These are phyloP conservation scores for Tetramorium simillimum DNA, from an alignment of 1,140 invertebrate genomes.

Conservation along the genomic window DNA sequence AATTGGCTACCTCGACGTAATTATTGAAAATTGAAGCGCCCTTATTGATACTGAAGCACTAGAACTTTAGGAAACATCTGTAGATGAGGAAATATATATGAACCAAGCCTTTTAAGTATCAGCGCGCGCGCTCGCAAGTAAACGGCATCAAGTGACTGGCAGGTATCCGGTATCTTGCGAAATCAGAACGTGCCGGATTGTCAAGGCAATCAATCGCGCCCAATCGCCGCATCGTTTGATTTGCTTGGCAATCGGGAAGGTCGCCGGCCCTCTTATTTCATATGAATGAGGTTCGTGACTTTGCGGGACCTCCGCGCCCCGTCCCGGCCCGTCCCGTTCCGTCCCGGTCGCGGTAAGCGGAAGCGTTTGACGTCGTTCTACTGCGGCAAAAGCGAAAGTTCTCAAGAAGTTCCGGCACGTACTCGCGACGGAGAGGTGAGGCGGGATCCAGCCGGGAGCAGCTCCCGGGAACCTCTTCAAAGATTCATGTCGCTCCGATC, in stretches of 20 bases:
- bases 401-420: conserved; percentile 51
- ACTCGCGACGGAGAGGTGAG: background rate
- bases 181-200: background rate
- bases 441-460: background rate
- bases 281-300: conserved; percentile 28
- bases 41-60: background rate
- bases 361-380: conserved; percentile 42
- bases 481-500: conserved; percentile 46
- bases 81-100: background rate
- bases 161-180: background rate
- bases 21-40: background rate
- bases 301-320: background rate
- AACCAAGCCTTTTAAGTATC: background rate
- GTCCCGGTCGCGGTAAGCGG: background rate
- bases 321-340: too few species aligned
- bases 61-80: background rate
- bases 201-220: background rate
- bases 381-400: conserved; percentile 54
- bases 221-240: background rate
- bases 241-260: background rate
- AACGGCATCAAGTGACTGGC: background rate
- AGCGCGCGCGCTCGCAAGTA: background rate
- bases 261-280: background rate
- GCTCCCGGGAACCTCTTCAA: conserved; percentile 1
- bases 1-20: background rate